A percentile compares a stretch with the other conserved stretches of the same genome.
Conservation (phyloP, 1,140 invertebrate genomes). For the Mesaphorura yosii region DNA sequence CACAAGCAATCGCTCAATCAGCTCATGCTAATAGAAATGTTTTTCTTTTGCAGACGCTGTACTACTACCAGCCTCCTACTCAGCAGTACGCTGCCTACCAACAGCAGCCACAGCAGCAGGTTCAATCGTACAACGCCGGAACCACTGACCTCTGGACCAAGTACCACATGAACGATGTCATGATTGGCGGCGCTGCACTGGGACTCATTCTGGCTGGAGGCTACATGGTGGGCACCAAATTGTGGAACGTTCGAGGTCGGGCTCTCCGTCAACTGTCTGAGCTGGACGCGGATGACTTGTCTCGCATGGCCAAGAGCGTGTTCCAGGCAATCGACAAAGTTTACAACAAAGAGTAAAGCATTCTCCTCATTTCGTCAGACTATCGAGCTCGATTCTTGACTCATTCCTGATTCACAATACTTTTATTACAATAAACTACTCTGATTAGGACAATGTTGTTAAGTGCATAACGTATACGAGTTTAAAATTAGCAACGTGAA, state of each 20-base stretch:
- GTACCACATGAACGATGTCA: background rate
- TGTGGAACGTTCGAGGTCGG: conserved; percentile 8
- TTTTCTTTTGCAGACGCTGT: background rate
- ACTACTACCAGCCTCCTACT: background rate
- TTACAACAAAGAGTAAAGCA: conserved; percentile 12
- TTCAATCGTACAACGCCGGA: background rate
- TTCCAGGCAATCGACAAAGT: conserved; percentile 23
- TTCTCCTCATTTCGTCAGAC: too few species aligned
- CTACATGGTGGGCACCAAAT: conserved; percentile 12
- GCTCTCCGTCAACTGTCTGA: conserved; percentile 24
- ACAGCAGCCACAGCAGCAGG: conserved; percentile 1
- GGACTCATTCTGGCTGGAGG: conserved; percentile 13
- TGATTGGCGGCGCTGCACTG: background rate
- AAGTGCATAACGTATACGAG: background rate
- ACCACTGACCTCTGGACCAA: background rate
- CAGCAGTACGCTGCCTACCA: background rate
- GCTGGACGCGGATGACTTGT: conserved; percentile 21
- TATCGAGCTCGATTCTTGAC: background rate
- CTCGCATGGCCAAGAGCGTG: conserved; percentile 23
- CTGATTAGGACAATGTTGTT: too few species aligned
- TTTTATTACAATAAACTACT: background rate
- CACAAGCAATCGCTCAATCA: background rate
- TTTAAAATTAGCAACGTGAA: background rate
- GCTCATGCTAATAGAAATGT: background rate
- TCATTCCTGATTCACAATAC: background rate